These are phyloP conservation scores for Meiosimyza platycephala DNA, from an alignment of 2,888 invertebrate species.

Conservation along the genomic window DNA sequence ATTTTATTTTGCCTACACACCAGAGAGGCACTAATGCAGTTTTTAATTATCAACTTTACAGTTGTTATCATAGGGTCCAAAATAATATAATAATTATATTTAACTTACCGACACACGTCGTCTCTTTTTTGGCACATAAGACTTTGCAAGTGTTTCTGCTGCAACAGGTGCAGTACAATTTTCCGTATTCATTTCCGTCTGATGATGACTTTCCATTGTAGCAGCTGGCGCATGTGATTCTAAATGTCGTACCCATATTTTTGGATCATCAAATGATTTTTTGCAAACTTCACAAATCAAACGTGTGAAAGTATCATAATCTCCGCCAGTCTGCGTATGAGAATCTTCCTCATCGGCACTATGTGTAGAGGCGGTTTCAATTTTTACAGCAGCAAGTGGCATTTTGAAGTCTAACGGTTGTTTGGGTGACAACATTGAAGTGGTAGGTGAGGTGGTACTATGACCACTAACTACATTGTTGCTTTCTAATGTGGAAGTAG, in stretches of 20 bases:
- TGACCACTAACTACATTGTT: constrained; percentile 28
- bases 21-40: too few relatives aligned
- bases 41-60: background rate
- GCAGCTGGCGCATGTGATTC: constrained; percentile 74
- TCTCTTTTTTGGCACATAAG: constrained; percentile 65
- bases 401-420: constrained; percentile 59
- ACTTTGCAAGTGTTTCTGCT: constrained; percentile 47
- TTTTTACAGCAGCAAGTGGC: constrained; percentile 48
- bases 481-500: constrained; percentile 35
- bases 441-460: constrained; percentile 39
- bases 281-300: constrained; percentile 87
- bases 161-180: constrained; percentile 34
- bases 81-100: background rate
- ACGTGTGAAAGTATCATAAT: constrained; percentile 75
- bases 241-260: constrained; percentile 86
- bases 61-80: too few relatives aligned
- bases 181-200: constrained; percentile 17
- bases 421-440: constrained; percentile 52
- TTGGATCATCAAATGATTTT: constrained; percentile 84
- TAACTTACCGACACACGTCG: constrained; percentile 71
- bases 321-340: constrained; percentile 51
- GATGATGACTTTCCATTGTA: constrained; percentile 32
- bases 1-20: too few relatives aligned
- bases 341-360: constrained; percentile 40
- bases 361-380: constrained; percentile 50